Evolutionary conservation across 2,797 vertebrate genomes (phyloP).

Genomic region (Cyclura pinguis): DNA sequence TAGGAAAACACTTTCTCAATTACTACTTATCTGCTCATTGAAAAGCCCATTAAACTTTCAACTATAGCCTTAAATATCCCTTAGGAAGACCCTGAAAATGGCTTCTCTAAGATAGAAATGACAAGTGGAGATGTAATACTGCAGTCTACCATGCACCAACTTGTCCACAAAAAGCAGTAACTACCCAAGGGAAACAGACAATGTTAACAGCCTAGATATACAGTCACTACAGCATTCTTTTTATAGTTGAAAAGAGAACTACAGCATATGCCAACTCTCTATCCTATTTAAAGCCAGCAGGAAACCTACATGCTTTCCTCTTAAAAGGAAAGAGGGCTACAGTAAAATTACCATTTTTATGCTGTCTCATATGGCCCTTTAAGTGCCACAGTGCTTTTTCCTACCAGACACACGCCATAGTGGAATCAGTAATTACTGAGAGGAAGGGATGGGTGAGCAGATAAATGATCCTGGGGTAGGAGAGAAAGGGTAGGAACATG

Average conservation of each 20-base stretch:
- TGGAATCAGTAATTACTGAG: not conserved
- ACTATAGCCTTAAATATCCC: not conserved
- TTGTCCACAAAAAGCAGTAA: not conserved
- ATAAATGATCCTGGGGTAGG: not conserved
- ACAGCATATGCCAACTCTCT: not conserved
- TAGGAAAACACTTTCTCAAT: not conserved
- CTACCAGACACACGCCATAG: not conserved
- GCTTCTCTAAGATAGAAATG: not conserved
- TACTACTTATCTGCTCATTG: not conserved
- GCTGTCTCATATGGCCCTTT: not conserved
- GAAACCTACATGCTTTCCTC: not conserved
- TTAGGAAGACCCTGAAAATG: not conserved
- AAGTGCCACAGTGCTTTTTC: not conserved
- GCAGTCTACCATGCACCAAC: not conserved
- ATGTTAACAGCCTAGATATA: not conserved
- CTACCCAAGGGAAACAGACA: not conserved
- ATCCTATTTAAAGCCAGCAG: not conserved
- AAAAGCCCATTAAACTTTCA: not conserved
- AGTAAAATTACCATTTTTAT: not conserved
- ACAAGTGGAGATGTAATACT: not conserved
- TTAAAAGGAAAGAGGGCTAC: not conserved
- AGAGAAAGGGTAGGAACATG: not conserved
- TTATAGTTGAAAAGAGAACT: not conserved
- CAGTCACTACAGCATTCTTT: not conserved
- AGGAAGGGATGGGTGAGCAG: constrained; percentile 4